These are phyloP conservation scores for Glaucopsyche alexis DNA, from an alignment of 2,888 invertebrate species.

Conservation along the genomic window DNA sequence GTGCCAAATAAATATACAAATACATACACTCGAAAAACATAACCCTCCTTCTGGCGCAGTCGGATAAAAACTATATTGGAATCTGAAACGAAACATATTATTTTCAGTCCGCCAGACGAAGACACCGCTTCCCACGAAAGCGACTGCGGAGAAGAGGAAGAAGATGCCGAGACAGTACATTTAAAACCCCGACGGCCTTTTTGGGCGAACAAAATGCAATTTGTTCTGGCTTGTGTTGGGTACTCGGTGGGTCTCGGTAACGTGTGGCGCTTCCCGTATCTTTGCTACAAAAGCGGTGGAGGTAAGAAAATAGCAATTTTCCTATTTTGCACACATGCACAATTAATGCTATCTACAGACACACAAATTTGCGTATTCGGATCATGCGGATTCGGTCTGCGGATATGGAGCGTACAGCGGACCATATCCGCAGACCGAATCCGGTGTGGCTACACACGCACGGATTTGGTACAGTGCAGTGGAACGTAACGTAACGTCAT, in stretches of 20 bases:
- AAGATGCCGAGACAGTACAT: constrained; percentile 84
- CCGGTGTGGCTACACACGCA: too few species aligned
- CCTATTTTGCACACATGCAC: background rate
- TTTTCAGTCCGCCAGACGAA: constrained; percentile 85
- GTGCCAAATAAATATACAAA: too few species aligned
- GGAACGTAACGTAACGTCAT: too few species aligned
- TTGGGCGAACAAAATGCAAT: constrained; percentile 94
- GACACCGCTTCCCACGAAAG: constrained; percentile 88
- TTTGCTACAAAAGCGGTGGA: constrained; percentile 94
- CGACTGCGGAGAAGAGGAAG: constrained; percentile 85
- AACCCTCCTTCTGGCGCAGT: too few species aligned
- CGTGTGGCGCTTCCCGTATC: constrained; percentile 95
- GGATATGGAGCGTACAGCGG: too few species aligned
- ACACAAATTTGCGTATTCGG: too few species aligned
- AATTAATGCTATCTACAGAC: too few species aligned
- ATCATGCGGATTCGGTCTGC: too few species aligned
- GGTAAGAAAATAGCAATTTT: constrained; percentile 73
- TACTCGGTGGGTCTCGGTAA: constrained; percentile 94
- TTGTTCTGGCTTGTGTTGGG: constrained; percentile 92
- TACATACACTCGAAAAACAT: too few species aligned
- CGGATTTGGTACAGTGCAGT: too few species aligned
- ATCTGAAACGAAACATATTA: constrained; percentile 3
- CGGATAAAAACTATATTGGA: background rate
- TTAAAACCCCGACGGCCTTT: constrained; percentile 89
- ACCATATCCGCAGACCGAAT: too few species aligned